phyloP scores from a whole-genome alignment of 1,140 invertebrate species.

The Scaptomyza hsui region DNA sequence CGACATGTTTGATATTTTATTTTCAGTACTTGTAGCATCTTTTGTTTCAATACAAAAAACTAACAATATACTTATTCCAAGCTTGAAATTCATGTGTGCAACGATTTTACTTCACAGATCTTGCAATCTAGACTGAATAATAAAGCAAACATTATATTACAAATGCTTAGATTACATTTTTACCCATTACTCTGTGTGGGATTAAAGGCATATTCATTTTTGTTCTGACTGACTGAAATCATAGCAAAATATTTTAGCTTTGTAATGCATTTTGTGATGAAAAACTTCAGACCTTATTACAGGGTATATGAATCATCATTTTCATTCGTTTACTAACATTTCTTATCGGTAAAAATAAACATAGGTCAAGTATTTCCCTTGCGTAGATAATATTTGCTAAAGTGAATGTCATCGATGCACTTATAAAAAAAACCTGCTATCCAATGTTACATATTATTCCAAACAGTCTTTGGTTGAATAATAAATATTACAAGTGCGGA shows the following conservation, averaged over 20 bases:
- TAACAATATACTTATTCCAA: conserved; percentile 1
- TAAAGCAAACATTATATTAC: background rate
- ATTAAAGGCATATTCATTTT: too few relatives aligned
- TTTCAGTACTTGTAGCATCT: background rate
- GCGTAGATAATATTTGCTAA: conserved; percentile 13
- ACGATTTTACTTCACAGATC: background rate
- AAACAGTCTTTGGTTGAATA: background rate
- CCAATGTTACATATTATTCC: conserved; percentile 2
- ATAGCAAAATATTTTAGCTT: too few relatives aligned
- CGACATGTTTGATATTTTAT: background rate
- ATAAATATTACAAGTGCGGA: background rate
- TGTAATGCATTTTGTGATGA: too few relatives aligned
- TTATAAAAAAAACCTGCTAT: conserved; percentile 8
- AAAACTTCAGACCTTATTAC: background rate
- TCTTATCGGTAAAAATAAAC: conserved; percentile 43
- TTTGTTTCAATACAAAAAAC: background rate
- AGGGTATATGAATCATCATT: background rate
- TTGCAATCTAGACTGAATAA: conserved; percentile 16
- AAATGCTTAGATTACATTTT: conserved; percentile 7
- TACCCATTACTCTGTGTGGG: background rate
- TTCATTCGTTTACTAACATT: background rate
- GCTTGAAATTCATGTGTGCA: background rate
- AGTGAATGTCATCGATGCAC: background rate
- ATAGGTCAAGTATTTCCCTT: conserved; percentile 44
- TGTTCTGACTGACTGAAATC: too few relatives aligned